Evolutionary conservation across 1,140 invertebrate species (phyloP), one percentile per base, ranked within the genome.

Genomic region (Caenorhabditis tropicalis): DNA sequence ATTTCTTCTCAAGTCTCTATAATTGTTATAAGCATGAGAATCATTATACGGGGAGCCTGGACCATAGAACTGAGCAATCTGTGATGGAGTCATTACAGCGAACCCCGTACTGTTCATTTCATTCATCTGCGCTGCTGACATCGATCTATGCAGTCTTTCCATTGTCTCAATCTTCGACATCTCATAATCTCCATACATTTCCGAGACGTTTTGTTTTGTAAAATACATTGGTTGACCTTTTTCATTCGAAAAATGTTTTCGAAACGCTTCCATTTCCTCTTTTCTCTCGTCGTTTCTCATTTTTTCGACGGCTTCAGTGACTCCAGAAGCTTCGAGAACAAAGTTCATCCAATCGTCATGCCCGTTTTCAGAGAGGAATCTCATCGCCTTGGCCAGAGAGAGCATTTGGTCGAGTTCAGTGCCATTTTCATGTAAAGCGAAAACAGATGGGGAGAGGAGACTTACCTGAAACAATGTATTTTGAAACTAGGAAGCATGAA

Each of bases 31-130:
- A 9, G 58, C 56, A 21, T 70, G 5, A 2, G 56, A 65, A 46
- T 88, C 74, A 46, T 89, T 89, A 58, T 87, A 88, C 12, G 88
- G 86, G 27, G 88, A 87, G 1, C 88, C 74, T 21, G 49, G 29
- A 12, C 88, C 88, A 43, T 88, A 89, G 2, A 88, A 19, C 21
- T 87, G 24, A 21, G 65, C 16, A 0, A 88, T 15, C 74, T 88
- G 88, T 1, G 87, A 58, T 6, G 51, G 7, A 5, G 31, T 82
- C 51, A 88, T 85, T 2, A 83, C 49, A 2, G 87, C 48, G 51
- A 39, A 88, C 9, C 88, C 88, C 43, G 79, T 86, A 15, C 27
- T 65, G 82, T 88, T 89, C 85, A 89, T 65, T 60, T 89, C 87
- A 16, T 79, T 15, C 29, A 87, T 79, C 84, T 87, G 84, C n/a